phyloP scores from a whole-genome alignment of 2,113 vertebrate species.

The Herpailurus yagouaroundi region DNA sequence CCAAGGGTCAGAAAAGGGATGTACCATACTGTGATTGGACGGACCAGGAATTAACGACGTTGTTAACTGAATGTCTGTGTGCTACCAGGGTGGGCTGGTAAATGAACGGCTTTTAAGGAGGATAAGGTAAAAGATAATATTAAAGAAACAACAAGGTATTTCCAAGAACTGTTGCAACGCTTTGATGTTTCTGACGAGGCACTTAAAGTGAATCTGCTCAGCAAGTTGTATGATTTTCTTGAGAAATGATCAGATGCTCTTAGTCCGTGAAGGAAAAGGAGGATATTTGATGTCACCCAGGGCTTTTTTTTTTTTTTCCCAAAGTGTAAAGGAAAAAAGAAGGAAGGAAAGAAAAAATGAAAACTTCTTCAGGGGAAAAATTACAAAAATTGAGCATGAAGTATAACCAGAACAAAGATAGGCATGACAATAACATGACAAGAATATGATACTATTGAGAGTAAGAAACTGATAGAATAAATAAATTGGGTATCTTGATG shows the following conservation, averaged over 20 bases:
- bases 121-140: not conserved
- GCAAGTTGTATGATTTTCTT: not conserved
- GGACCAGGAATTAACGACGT: not conserved
- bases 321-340: not conserved
- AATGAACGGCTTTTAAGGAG: not conserved
- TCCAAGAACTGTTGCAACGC: not conserved
- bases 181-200: not conserved
- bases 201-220: not conserved
- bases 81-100: not conserved
- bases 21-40: rapidly evolving
- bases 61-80: not conserved
- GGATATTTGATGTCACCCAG: not conserved
- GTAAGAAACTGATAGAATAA: not conserved
- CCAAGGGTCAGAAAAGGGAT: not conserved
- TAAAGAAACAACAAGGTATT: not conserved
- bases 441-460: not conserved
- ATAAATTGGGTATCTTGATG: not conserved
- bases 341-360: not conserved
- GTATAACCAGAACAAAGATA: not conserved
- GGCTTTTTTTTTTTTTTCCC: not conserved
- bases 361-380: not conserved
- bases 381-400: not conserved
- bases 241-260: not conserved
- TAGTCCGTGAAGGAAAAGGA: not conserved
- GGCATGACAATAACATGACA: not conserved